These are phyloP conservation scores for Hemithea aestivaria DNA, from an alignment of 2,888 invertebrate species.

Conservation along the genomic window DNA sequence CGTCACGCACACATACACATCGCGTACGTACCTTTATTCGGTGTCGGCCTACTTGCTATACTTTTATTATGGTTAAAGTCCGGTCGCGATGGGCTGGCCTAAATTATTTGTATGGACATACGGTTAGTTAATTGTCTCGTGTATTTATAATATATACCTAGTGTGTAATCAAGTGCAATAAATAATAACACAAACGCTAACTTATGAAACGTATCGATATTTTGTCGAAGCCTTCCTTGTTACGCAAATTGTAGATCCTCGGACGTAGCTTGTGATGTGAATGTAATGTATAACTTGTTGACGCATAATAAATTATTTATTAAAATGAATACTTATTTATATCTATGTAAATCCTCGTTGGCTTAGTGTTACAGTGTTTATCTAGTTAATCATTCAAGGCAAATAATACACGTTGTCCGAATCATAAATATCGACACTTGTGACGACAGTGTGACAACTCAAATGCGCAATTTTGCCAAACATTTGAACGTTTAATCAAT, in stretches of 20 bases:
- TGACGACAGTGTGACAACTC: too few relatives aligned
- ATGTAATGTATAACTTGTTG: conserved; percentile 59
- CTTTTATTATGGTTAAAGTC: too few relatives aligned
- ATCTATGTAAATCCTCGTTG: conserved; percentile 56
- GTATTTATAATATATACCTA: conserved; percentile 35
- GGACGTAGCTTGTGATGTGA: conserved; percentile 54
- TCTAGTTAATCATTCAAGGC: conserved; percentile 30
- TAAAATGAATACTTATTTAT: conserved; percentile 32
- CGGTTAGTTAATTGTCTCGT: conserved; percentile 35
- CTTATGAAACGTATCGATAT: conserved; percentile 56
- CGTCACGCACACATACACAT: too few relatives aligned
- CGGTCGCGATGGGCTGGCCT: conserved; percentile 7
- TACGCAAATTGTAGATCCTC: conserved; percentile 44
- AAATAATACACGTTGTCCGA: conserved; percentile 31
- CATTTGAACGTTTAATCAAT: too few relatives aligned
- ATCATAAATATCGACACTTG: too few relatives aligned
- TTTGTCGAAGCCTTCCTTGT: conserved; percentile 58
- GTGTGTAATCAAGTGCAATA: conserved; percentile 61
- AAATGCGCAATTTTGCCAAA: too few relatives aligned
- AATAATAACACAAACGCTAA: conserved; percentile 48
- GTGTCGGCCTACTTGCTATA: too few relatives aligned
- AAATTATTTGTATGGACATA: conserved; percentile 16
- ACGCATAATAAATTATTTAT: conserved; percentile 69
- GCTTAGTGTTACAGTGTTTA: conserved; percentile 53
- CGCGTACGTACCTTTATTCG: too few relatives aligned